These are phyloP conservation scores for Eulemur macaco DNA, from an alignment of 2,113 vertebrate genomes.

Conservation along the genomic window DNA sequence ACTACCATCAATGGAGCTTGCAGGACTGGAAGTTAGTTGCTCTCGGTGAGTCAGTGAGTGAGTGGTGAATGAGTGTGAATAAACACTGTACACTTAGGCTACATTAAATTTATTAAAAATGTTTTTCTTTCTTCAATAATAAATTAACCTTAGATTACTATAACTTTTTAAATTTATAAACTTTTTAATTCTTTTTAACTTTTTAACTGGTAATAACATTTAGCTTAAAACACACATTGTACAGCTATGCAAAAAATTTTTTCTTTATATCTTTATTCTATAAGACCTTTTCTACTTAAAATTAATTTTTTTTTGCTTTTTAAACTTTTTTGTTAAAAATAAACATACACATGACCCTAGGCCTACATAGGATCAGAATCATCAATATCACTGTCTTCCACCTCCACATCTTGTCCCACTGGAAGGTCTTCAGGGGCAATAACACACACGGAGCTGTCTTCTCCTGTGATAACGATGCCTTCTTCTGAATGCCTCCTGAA, in stretches of 20 bases:
- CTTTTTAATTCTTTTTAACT: background rate
- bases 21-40: background rate
- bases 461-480: background rate
- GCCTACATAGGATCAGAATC: background rate
- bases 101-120: background rate
- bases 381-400: background rate
- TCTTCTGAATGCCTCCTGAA: background rate
- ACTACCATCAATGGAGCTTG: background rate
- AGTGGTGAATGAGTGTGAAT: background rate
- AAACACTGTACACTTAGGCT: background rate
- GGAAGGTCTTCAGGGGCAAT: background rate
- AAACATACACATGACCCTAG: background rate
- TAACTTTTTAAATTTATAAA: background rate
- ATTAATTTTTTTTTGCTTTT: background rate
- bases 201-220: background rate
- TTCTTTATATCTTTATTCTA: background rate
- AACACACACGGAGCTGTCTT: background rate
- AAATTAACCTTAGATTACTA: background rate
- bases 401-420: background rate
- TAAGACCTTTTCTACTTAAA: background rate
- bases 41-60: background rate
- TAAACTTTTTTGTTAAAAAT: background rate
- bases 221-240: background rate
- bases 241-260: background rate
- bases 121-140: background rate